Evolutionary conservation across 2,113 vertebrate genomes (phyloP), one percentile per base, ranked within the genome.

Genomic region (Bungarus multicinctus): DNA sequence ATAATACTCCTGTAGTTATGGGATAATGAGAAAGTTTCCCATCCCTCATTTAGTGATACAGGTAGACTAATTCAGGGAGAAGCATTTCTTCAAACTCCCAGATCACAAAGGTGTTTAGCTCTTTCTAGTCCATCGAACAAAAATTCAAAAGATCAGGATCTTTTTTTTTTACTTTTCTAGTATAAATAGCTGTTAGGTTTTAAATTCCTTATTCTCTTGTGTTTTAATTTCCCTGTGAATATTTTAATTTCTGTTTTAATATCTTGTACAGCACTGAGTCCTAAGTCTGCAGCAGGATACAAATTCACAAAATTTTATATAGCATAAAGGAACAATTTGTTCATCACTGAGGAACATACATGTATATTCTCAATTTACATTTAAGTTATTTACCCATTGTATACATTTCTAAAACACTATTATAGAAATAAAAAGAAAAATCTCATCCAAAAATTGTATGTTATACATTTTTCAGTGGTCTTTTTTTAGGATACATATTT

Each of bases 271-370:
- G 30, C 4, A 1, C 58, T 60, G 58, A 60, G 30, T 69, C 14
- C 30, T 69, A 12, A 69, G 64, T 18, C n/a, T 34, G 30, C 4
- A 69, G 30, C 64, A 69, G 30, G 64, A 5, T 11, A 91, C 1
- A 53, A 55, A 85, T 55, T 91, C 12, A 20, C 55, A 45, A 54
- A 91, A 90, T 27, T 85, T 39, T 55, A 91, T 45, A 20, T 90
- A 89, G 81, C 57, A 89, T 20, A 53, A 91, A 91, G 92, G 86
- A 34, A 92, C 39, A 20, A 90, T 91, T 95, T 60, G 90, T 90
- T 93, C 27, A 45, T 12, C 30, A 45, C 22, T 91, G 3, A 34
- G 60, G 85, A 81, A 87, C 22, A 45, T 39, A 74, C 1, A 20
- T 89, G 45, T 23, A 86, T 1, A 88, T 87, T 88, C 81, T 57